Base-by-base conservation (phyloP, 2,797 vertebrate species). In the Acropternis orthonyx region DNA sequence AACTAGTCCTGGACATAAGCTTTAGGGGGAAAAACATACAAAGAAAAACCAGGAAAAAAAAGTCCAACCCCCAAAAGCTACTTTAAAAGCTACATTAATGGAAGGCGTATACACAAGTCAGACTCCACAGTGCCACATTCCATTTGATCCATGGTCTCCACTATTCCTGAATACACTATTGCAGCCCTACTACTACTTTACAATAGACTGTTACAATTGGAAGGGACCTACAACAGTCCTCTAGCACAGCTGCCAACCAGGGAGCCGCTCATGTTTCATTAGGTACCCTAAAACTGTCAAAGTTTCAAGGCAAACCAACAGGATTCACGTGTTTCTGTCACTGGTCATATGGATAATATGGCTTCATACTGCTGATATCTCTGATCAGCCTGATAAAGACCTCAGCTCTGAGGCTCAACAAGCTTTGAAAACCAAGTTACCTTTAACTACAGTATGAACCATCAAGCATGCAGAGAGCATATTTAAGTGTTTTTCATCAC, bases 21-120 rank as follows among this genome's bases (percentile, higher is more conserved):
- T 75, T 76, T 44, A 52, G 12, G 1, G 3, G 3, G 16, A 20
- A 43, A 84, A 63, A 22, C 6, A 51, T 44, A 28, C 6, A 46
- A 69, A 68, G 0, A 12, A 39, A 36, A 32, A n/a, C 0, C 1
- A 32, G 10, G 8, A 20, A 3, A 49, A 59, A 18, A 63, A 32
- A 19, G 2, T 2, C 22, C 23, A 46, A 11, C 0, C 3, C 10
- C 4, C 14, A 14, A 44, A 79, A 66, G 1, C 9, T 30, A 48
- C 23, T 41, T 61, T 58, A 11, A 34, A 84, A 30, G 9, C 46
- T 63, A 30, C 4, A 36, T 1, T 27, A 43, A 78, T 41, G 34
- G 5, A 81, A 32, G 10, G 3, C 14, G 7, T 51, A 54, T 36
- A 72, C 5, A 6, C 12, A 41, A 12, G 26, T 51, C 43, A 67